A percentile compares a stretch with the other conserved stretches of the same genome.
phyloP scores from a whole-genome alignment of 1,140 invertebrate genomes.

The Thaumatotibia leucotreta region DNA sequence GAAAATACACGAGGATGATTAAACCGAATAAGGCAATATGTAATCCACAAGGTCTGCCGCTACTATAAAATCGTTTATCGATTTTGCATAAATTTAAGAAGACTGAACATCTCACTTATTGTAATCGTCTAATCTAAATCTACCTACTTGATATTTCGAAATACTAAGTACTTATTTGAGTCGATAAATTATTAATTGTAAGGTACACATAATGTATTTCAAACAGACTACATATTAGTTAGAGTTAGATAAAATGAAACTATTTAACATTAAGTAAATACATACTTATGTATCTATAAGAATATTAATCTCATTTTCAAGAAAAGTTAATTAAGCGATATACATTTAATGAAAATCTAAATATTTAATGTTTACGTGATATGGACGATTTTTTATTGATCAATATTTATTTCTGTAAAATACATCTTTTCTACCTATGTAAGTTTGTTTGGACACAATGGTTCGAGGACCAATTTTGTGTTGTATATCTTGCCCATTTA shows the following conservation, averaged over 20 bases:
- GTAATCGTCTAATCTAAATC: slow-evolving; percentile 33
- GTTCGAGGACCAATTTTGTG: not conserved
- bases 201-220: not conserved
- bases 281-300: not conserved
- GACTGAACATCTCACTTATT: slow-evolving; percentile 58
- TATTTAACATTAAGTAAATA: not conserved
- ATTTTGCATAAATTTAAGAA: slow-evolving; percentile 48
- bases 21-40: too few species aligned
- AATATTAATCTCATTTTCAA: not conserved
- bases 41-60: too few species aligned
- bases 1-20: too few species aligned
- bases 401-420: not conserved
- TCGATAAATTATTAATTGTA: slow-evolving; percentile 2
- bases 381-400: not conserved
- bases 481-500: slow-evolving; percentile 9
- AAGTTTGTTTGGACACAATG: not conserved
- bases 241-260: not conserved
- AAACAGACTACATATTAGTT: too few species aligned
- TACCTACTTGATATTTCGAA: slow-evolving; percentile 48
- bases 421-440: not conserved
- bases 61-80: slow-evolving; percentile 16
- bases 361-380: not conserved
- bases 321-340: not conserved
- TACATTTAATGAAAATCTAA: not conserved
- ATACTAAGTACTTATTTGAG: slow-evolving; percentile 33